Conservation (phyloP, 64 coral and sea anemone genomes). For the Hydrozoanthus tunicans region DNA sequence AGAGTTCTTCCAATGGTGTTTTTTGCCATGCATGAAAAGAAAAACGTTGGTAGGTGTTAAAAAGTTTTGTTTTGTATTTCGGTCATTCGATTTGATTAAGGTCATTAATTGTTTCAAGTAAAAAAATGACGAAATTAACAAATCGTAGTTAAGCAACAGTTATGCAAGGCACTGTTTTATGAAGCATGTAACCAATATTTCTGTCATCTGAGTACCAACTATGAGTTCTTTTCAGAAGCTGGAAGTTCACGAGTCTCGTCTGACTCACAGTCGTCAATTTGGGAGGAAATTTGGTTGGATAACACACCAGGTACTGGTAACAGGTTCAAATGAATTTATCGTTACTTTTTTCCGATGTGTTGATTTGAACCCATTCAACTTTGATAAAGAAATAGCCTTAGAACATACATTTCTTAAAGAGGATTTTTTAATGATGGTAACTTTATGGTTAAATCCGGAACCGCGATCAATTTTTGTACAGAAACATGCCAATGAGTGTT, state of each 20-base stretch:
- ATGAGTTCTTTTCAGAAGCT: conserved; percentile 10
- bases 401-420: no score
- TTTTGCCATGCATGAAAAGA: conserved; percentile 88
- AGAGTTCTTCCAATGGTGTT: conserved; percentile 84
- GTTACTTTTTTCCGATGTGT: background rate
- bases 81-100: background rate
- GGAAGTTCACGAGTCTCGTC: conserved; percentile 3
- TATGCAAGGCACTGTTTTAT: no score
- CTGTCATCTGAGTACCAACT: background rate
- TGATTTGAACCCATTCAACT: background rate
- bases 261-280: conserved; percentile 59
- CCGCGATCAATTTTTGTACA: no score
- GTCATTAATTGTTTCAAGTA: background rate
- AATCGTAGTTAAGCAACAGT: no score
- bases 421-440: no score
- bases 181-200: no score
- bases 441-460: no score
- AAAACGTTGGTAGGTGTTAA: conserved; percentile 41
- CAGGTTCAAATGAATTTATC: background rate
- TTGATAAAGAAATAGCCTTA: no score
- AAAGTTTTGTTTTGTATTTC: background rate
- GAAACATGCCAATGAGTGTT: no score
- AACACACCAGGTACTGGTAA: conserved; percentile 83
- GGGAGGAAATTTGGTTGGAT: conserved; percentile 99
- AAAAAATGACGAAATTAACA: background rate